Conservation (phyloP, 1,140 invertebrate genomes). For the Plodia interpunctella region DNA sequence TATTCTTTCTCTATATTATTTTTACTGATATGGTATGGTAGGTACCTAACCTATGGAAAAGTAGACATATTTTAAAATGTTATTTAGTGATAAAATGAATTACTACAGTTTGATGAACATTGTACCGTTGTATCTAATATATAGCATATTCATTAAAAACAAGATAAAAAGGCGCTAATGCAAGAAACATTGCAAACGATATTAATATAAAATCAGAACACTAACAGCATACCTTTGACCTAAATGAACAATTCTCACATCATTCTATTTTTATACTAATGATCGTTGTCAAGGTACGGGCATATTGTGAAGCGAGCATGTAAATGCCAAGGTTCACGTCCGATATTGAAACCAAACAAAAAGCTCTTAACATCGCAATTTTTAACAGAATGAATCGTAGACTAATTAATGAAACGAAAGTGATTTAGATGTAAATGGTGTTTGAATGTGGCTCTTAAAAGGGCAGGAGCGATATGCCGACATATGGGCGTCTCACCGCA, state of each 20-base stretch:
- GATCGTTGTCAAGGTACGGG: conserved; percentile 1
- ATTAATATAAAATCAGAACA: conserved; percentile 1
- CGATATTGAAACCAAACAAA: neutral
- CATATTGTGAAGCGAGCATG: conserved; percentile 1
- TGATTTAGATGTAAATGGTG: neutral
- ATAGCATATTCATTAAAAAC: neutral
- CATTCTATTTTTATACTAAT: conserved; percentile 4
- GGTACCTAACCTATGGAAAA: too few relatives aligned
- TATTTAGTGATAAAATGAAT: neutral
- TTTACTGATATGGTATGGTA: too few relatives aligned
- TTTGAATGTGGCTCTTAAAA: conserved; percentile 32
- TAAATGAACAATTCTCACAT: conserved; percentile 3
- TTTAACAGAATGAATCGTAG: neutral
- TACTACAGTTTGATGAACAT: too few relatives aligned
- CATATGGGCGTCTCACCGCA: conserved; percentile 63
- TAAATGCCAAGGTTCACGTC: conserved; percentile 3
- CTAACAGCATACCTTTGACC: neutral
- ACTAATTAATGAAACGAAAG: neutral
- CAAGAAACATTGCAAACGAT: neutral
- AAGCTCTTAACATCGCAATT: neutral
- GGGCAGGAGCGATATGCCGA: conserved; percentile 68
- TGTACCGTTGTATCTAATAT: too few relatives aligned
- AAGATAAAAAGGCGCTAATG: neutral
- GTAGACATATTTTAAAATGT: too few relatives aligned
- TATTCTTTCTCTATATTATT: conserved; percentile 27